Evolutionary conservation across 2,888 invertebrate species (phyloP).

Genomic region (Hypolimnas misippus): DNA sequence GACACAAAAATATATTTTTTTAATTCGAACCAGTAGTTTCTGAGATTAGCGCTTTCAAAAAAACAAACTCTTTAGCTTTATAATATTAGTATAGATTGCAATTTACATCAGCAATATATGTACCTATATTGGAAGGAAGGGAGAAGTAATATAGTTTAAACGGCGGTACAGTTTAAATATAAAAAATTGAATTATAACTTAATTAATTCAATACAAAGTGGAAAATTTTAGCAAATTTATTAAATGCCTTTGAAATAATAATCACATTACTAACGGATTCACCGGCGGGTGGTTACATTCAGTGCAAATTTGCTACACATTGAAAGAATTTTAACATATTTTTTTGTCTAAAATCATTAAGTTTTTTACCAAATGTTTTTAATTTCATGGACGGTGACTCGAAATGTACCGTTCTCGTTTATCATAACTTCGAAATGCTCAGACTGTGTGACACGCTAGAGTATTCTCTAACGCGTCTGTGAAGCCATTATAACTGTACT

Average conservation of each 20-base stretch:
- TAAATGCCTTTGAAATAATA: not conserved
- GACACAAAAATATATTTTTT: no score
- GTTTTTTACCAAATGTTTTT: slow-evolving; percentile 12
- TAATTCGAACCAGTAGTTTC: no score
- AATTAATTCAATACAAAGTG: not conserved
- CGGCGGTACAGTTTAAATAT: no score
- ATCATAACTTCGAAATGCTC: not conserved
- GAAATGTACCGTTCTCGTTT: slow-evolving; percentile 19
- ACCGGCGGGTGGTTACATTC: not conserved
- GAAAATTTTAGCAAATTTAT: not conserved
- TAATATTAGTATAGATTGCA: no score
- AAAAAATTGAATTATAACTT: no score
- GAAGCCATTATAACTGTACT: not conserved
- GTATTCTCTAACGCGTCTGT: not conserved
- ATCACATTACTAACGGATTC: not conserved
- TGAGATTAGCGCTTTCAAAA: no score
- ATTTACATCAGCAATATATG: no score
- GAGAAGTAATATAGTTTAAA: no score
- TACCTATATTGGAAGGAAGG: no score
- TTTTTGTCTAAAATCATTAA: slow-evolving; percentile 19
- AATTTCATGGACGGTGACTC: slow-evolving; percentile 27
- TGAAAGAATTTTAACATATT: slow-evolving; percentile 11
- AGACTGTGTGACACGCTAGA: not conserved
- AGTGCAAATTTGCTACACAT: not conserved
- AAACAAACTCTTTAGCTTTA: no score